Conservation (phyloP, 1,140 invertebrate species). For the Asbolus verrucosus region DNA sequence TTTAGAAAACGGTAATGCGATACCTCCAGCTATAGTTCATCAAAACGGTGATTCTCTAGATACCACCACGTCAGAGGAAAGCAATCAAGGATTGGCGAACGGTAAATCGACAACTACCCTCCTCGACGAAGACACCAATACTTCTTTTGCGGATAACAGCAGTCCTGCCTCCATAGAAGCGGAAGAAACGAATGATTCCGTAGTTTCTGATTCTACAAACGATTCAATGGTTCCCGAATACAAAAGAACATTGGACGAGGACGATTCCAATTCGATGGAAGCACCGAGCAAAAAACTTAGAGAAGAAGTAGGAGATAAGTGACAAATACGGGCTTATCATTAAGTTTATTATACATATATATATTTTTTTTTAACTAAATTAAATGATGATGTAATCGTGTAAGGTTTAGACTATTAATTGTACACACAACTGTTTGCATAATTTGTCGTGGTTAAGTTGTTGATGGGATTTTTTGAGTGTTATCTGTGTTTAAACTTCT, state of each 20-base stretch:
- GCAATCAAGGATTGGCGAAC: constrained; percentile 67
- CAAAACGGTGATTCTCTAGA: constrained; percentile 71
- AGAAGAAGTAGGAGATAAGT: constrained; percentile 63
- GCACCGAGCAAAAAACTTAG: constrained; percentile 63
- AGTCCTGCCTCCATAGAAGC: constrained; percentile 67
- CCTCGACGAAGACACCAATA: constrained; percentile 71
- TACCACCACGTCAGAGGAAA: constrained; percentile 69
- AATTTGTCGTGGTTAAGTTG: constrained; percentile 30
- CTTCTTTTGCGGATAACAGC: constrained; percentile 79
- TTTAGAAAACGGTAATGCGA: constrained; percentile 63
- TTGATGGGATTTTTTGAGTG: constrained; percentile 22
- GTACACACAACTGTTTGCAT: constrained; percentile 31
- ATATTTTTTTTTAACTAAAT: constrained; percentile 40
- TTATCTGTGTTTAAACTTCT: constrained; percentile 22
- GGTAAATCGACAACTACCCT: constrained; percentile 63
- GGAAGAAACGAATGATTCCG: constrained; percentile 63
- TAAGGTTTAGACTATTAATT: constrained; percentile 38
- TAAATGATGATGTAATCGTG: constrained; percentile 36
- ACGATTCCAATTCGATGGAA: constrained; percentile 57
- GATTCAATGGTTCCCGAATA: constrained; percentile 56
- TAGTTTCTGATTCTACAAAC: constrained; percentile 62
- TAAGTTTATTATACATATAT: constrained; percentile 44
- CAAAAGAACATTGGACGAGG: constrained; percentile 61
- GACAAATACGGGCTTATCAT: constrained; percentile 58
- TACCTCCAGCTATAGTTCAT: constrained; percentile 64